Evolutionary conservation across 2,797 vertebrate genomes (phyloP).

Genomic region (Chaenodraco wilsoni): DNA sequence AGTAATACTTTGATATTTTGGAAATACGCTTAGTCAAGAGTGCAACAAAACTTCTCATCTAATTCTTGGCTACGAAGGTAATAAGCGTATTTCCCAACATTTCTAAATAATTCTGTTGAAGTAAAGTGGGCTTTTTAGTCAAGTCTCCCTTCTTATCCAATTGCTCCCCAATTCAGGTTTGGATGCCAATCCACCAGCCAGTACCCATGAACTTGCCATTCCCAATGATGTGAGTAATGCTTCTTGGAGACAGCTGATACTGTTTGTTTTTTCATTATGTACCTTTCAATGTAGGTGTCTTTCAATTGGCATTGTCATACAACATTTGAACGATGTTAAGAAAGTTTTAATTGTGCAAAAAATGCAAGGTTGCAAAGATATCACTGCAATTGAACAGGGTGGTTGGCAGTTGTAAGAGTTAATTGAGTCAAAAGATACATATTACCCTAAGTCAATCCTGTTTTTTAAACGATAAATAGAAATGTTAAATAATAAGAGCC

Average conservation of each 20-base stretch:
- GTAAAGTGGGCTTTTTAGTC: constrained; percentile 9
- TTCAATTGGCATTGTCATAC: neutral
- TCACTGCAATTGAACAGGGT: neutral
- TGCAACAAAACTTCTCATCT: neutral
- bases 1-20: constrained; percentile 5
- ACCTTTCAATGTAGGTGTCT: neutral
- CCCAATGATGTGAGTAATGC: constrained; percentile 97
- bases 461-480: constrained; percentile 1
- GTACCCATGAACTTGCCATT: constrained; percentile 99
- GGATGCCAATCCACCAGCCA: constrained; percentile 97
- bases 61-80: neutral
- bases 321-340: neutral
- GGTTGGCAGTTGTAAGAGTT: neutral
- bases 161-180: constrained; percentile 86
- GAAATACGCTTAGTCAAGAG: neutral
- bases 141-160: constrained; percentile 30
- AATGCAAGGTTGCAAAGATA: no score
- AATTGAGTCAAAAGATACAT: constrained; percentile 11
- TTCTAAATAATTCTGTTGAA: neutral
- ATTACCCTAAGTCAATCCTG: neutral
- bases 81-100: neutral
- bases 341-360: neutral
- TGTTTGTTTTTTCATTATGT: neutral
- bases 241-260: neutral
- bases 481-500: neutral